A percentile compares a stretch with the other conserved stretches of the same genome.
Conservation (phyloP, 2,888 invertebrate genomes). For the Notodonta ziczac region DNA sequence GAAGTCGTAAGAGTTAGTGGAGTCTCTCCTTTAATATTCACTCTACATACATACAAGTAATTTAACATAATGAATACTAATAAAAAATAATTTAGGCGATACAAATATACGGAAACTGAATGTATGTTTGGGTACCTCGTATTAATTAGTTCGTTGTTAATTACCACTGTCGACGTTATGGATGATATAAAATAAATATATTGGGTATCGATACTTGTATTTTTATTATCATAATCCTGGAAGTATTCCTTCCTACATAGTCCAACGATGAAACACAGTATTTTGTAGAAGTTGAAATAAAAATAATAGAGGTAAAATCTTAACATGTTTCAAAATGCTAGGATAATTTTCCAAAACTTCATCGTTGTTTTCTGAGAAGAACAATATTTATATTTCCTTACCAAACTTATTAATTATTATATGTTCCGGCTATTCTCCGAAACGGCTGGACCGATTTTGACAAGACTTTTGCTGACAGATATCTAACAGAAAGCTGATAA, state of each 20-base stretch:
- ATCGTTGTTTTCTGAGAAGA: too few species aligned
- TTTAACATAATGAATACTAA: conserved; percentile 43
- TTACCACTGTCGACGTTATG: conserved; percentile 67
- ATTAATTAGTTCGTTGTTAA: conserved; percentile 73
- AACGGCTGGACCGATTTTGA: too few species aligned
- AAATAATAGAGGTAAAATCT: too few species aligned
- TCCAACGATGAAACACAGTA: too few species aligned
- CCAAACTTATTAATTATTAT: too few species aligned
- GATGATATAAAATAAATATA: conserved; percentile 67
- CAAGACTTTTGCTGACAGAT: too few species aligned
- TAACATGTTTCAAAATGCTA: too few species aligned
- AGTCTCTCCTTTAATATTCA: conserved; percentile 44
- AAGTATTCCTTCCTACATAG: neutral
- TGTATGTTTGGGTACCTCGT: conserved; percentile 68
- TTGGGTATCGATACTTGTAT: conserved; percentile 61
- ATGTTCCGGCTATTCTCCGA: too few species aligned
- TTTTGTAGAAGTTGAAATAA: too few species aligned
- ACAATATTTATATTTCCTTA: too few species aligned
- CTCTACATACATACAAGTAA: conserved; percentile 81
- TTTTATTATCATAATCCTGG: conserved; percentile 28
- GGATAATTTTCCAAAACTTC: too few species aligned
- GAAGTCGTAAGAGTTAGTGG: conserved; percentile 49
- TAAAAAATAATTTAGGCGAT: conserved; percentile 56
- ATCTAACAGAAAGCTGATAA: too few species aligned
- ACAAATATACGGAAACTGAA: conserved; percentile 59